These are phyloP conservation scores for Cryptotis parvus DNA, from an alignment of 2,113 vertebrate species.

Conservation along the genomic window DNA sequence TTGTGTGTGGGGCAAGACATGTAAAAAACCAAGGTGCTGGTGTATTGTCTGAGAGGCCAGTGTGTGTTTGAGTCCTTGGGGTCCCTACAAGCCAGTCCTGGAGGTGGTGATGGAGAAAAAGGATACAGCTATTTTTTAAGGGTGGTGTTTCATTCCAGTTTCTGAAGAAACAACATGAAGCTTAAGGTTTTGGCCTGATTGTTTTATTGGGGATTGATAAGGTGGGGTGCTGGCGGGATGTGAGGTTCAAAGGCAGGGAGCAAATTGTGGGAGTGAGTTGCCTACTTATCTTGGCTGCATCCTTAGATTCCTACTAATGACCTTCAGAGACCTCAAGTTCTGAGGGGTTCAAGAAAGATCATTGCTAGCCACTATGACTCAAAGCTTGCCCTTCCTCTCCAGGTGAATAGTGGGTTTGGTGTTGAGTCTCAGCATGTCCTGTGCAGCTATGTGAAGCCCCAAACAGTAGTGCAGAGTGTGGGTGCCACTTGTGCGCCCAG, in stretches of 20 bases:
- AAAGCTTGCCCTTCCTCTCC: neutral
- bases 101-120: neutral
- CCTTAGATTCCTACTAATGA: neutral
- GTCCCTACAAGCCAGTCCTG: neutral
- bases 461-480: neutral
- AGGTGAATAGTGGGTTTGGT: neutral
- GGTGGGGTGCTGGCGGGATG: neutral
- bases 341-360: neutral
- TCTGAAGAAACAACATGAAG: neutral
- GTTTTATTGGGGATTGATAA: neutral
- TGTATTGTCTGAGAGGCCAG: neutral
- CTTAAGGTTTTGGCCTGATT: neutral
- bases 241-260: neutral
- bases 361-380: neutral
- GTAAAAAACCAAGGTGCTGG: rapidly evolving
- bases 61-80: neutral
- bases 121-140: neutral
- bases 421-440: neutral
- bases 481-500: neutral
- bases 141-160: neutral
- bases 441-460: neutral
- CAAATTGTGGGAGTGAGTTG: neutral
- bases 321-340: neutral
- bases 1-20: too few relatives aligned
- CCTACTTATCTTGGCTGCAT: too few relatives aligned